phyloP scores from a whole-genome alignment of 2,113 vertebrate genomes.

The Callipepla californica region DNA sequence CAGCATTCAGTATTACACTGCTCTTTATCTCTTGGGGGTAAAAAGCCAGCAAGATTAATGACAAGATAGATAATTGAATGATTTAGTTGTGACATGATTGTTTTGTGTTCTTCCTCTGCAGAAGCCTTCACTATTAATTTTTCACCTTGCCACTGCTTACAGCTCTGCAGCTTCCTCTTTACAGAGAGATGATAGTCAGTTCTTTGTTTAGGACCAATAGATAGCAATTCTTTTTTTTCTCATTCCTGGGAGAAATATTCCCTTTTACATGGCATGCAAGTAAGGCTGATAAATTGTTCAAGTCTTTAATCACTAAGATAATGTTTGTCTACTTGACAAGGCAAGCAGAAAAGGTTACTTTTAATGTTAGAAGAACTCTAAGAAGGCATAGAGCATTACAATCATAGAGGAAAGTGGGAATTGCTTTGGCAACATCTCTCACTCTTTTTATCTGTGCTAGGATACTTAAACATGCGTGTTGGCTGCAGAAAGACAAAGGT shows the following conservation, averaged over 20 bases:
- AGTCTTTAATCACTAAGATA: neutral
- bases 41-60: neutral
- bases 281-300: neutral
- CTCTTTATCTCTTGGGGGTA: neutral
- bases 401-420: neutral
- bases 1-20: neutral
- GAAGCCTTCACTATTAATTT: neutral
- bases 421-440: neutral
- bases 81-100: neutral
- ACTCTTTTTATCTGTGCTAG: neutral
- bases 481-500: neutral
- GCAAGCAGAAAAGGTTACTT: neutral
- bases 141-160: neutral
- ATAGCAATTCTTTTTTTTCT: neutral
- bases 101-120: neutral
- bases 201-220: neutral
- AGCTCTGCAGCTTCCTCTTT: neutral
- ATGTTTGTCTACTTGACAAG: neutral
- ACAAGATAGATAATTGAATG: neutral
- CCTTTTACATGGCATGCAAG: neutral
- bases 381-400: neutral
- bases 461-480: neutral
- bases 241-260: neutral
- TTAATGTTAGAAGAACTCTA: neutral
- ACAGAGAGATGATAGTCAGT: neutral